Evolutionary conservation across 2,888 invertebrate genomes (phyloP).

Genomic region (Drosophila mimetica): DNA sequence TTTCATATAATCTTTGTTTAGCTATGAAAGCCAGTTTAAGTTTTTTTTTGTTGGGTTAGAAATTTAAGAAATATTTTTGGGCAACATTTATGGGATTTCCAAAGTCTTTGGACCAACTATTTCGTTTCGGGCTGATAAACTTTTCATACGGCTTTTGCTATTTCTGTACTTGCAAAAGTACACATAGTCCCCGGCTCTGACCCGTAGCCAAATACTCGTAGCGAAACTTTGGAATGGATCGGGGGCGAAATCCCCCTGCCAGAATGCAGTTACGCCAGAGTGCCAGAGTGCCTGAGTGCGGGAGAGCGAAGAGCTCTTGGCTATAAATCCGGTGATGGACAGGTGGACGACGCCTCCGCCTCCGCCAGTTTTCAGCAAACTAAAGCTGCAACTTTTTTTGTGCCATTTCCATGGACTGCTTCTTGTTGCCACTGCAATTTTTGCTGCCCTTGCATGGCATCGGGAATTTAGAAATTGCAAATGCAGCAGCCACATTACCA

Average conservation of each 20-base stretch:
- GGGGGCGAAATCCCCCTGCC: conserved; percentile 1
- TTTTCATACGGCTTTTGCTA: conserved; percentile 38
- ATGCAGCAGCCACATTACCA: conserved; percentile 54
- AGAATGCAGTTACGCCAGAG: conserved; percentile 13
- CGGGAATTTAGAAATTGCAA: conserved; percentile 61
- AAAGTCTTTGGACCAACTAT: conserved; percentile 15
- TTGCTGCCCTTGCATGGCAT: conserved; percentile 32
- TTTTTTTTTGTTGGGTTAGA: conserved; percentile 13
- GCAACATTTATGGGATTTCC: conserved; percentile 34
- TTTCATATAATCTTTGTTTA: conserved; percentile 15
- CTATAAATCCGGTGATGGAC: conserved; percentile 45
- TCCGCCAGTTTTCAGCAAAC: conserved; percentile 16
- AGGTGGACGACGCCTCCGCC: conserved; percentile 33
- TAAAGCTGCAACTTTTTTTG: conserved; percentile 18
- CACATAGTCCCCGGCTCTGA: conserved; percentile 16
- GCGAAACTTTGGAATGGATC: conserved; percentile 15
- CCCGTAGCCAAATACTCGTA: conserved; percentile 21
- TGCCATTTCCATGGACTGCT: conserved; percentile 13
- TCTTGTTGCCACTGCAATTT: conserved; percentile 39
- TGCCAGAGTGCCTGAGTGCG: not conserved
- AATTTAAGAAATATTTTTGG: conserved; percentile 32
- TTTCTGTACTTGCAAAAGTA: conserved; percentile 34
- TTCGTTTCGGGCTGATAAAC: conserved; percentile 29
- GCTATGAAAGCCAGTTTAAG: conserved; percentile 7
- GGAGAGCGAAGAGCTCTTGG: conserved; percentile 13